Evolutionary conservation across 2,888 invertebrate genomes (phyloP), one percentile per base, ranked within the genome.

Genomic region (Melieria picta): DNA sequence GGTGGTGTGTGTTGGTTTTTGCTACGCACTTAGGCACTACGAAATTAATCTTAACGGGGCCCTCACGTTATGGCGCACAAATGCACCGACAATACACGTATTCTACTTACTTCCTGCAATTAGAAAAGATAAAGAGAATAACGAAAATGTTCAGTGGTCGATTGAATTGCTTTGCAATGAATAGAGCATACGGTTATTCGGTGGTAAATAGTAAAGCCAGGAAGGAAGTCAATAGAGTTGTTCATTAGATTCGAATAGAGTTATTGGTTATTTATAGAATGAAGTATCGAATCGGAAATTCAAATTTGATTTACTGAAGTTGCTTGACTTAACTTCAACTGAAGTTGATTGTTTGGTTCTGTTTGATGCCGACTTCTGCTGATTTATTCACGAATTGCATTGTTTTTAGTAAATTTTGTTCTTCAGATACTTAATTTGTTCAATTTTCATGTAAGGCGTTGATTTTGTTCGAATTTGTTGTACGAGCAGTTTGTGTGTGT

Each of bases 31-130:
- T 30, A 30, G 30, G 30, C 30, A 30, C 30, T 30, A 30, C 30
- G 30, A 30, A 30, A 30, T 30, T 30, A 30, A 30, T 30, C 30
- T 30, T 30, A 30, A 30, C 30, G 2, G 30, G 30, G 2, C 13
- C 52, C 52, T 52, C 4, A 52, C 11, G 13, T 4, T 52, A 52
- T 52, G 52, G n/a, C 13, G 11, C 13, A 52, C 9, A 75, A 77
- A 73, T 52, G 9, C 13, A 52, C 52, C n/a, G n/a, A 13, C 11
- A 10, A 50, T 50, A 50, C 50, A 52, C 13, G 13, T 11, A n/a
- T n/a, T 58, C 79, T 79, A 86, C 85, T 86, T 87, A 87, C 86
- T 86, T 87, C 85, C 86, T 86, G 86, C 77, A 86, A 82, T 81
- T 83, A 80, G 82, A 82, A 81, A 78, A 79, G 77, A 82, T 78